Conservation (phyloP, 2,888 invertebrate species). For the Spodoptera littoralis region DNA sequence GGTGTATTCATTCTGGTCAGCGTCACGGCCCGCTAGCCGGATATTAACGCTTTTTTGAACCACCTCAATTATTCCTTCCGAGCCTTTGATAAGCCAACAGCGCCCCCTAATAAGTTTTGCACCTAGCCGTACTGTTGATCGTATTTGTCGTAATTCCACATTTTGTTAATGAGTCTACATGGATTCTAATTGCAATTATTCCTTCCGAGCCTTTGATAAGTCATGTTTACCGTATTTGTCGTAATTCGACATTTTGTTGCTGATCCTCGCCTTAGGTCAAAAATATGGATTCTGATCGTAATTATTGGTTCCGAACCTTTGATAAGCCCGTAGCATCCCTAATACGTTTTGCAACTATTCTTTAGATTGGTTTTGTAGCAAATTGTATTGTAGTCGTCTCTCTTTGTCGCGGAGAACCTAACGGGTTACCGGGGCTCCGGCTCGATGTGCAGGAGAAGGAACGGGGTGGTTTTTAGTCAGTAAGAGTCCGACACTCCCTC, state of each 20-base stretch:
- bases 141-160: neutral
- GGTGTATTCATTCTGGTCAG: conserved; percentile 74
- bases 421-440: too few relatives aligned
- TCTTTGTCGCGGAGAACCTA: too few relatives aligned
- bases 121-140: conserved; percentile 15
- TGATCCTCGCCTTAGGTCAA: too few relatives aligned
- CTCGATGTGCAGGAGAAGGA: too few relatives aligned
- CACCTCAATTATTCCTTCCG: conserved; percentile 65
- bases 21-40: conserved; percentile 79
- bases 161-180: too few relatives aligned
- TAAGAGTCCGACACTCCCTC: too few relatives aligned
- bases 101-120: conserved; percentile 22
- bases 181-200: too few relatives aligned
- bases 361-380: too few relatives aligned
- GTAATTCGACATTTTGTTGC: neutral
- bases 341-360: too few relatives aligned
- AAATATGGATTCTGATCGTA: too few relatives aligned
- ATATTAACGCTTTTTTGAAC: conserved; percentile 78
- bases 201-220: conserved; percentile 19
- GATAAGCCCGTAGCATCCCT: conserved; percentile 7
- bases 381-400: too few relatives aligned
- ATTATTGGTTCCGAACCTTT: neutral
- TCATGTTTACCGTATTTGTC: conserved; percentile 6
- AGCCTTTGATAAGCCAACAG: conserved; percentile 44
- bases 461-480: too few relatives aligned